These are phyloP conservation scores for Magallana ariakensis DNA, from an alignment of 1,140 invertebrate species.

Conservation along the genomic window DNA sequence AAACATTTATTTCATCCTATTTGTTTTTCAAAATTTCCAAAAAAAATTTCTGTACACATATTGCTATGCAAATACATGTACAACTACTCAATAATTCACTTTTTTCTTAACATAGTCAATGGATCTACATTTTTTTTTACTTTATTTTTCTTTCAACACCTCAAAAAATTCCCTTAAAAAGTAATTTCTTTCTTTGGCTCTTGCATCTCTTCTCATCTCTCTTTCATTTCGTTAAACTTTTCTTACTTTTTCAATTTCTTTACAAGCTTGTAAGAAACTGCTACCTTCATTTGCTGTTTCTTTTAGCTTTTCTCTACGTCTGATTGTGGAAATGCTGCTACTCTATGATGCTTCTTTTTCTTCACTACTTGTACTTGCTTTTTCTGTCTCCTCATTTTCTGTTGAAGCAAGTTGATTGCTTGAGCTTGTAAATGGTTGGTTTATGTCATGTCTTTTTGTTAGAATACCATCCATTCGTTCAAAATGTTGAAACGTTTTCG, in stretches of 20 bases:
- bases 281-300: slow-evolving; percentile 17
- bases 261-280: background rate
- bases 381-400: background rate
- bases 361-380: slow-evolving; percentile 19
- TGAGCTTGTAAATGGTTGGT: background rate
- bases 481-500: background rate
- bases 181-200: slow-evolving; percentile 12
- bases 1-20: background rate
- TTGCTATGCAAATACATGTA: no score
- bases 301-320: slow-evolving; percentile 27
- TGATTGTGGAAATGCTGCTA: background rate
- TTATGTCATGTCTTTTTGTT: background rate
- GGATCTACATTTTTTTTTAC: no score
- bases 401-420: no score
- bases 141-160: slow-evolving; percentile 5
- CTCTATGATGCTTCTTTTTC: slow-evolving; percentile 16
- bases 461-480: background rate
- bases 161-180: slow-evolving; percentile 5
- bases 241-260: slow-evolving; percentile 24
- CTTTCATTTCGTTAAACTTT: background rate
- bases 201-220: slow-evolving; percentile 5
- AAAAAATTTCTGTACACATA: no score
- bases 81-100: no score
- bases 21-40: slow-evolving; percentile 21
- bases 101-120: no score